These are phyloP conservation scores for Silurus lanzhouensis DNA, from an alignment of 2,797 vertebrate species.

Conservation along the genomic window DNA sequence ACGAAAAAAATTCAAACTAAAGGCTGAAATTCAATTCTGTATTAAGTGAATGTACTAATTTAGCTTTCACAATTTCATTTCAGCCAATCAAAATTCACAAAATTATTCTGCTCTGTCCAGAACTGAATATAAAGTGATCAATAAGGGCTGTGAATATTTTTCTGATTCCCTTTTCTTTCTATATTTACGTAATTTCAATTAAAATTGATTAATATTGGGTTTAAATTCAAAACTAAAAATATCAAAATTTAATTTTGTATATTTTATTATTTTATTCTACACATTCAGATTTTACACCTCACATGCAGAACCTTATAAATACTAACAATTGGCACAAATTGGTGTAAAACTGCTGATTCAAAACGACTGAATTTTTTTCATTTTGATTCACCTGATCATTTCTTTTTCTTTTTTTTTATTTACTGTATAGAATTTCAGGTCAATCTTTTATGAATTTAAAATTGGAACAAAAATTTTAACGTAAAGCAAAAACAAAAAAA, in stretches of 20 bases:
- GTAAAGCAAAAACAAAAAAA: not conserved
- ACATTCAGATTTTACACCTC: not conserved
- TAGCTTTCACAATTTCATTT: too few relatives aligned
- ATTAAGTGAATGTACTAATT: not conserved
- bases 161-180: not conserved
- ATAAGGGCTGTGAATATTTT: not conserved
- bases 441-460: not conserved
- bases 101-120: not conserved
- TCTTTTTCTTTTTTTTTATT: not conserved
- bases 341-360: not conserved
- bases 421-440: not conserved
- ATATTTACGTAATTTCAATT: not conserved
- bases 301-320: not conserved
- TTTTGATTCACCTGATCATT: not conserved
- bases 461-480: not conserved
- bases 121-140: not conserved
- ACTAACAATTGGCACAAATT: not conserved
- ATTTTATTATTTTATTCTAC: not conserved
- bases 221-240: not conserved
- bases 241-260: not conserved
- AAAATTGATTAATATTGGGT: not conserved
- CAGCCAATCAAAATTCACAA: not conserved
- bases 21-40: not conserved
- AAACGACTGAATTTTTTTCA: not conserved
- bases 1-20: not conserved